phyloP scores from a whole-genome alignment of 2,888 invertebrate species.

The Phengaris arion region DNA sequence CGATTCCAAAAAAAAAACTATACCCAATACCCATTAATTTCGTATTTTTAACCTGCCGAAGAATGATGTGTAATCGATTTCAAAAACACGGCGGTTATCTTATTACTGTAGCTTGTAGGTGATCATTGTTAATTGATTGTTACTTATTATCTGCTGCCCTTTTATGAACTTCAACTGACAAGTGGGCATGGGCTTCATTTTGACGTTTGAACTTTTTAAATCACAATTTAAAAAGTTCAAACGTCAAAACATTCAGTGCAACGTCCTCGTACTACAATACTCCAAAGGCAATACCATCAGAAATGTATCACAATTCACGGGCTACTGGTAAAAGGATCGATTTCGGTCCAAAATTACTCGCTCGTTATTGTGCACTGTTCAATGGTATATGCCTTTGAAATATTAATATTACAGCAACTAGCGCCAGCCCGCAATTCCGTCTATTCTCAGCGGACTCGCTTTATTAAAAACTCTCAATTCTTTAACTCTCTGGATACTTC shows the following conservation, averaged over 20 bases:
- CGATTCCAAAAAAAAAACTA: too few species aligned
- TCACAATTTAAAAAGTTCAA: not conserved
- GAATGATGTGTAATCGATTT: too few species aligned
- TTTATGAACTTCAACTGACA: too few species aligned
- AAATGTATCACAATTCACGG: not conserved
- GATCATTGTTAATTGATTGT: too few species aligned
- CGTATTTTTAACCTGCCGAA: too few species aligned
- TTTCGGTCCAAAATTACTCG: constrained; percentile 9
- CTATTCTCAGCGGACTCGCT: constrained; percentile 7
- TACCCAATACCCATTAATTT: too few species aligned
- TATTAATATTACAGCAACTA: constrained; percentile 4
- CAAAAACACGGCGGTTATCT: too few species aligned
- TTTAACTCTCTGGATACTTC: constrained; percentile 20
- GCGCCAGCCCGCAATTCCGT: not conserved
- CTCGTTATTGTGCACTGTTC: constrained; percentile 1
- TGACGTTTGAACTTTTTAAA: too few species aligned
- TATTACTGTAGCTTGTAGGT: too few species aligned
- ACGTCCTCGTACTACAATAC: not conserved
- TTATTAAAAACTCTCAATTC: constrained; percentile 15
- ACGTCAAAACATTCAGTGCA: not conserved
- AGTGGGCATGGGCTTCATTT: too few species aligned
- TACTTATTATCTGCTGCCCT: too few species aligned
- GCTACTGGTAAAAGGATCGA: constrained; percentile 6
- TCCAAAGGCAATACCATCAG: not conserved
- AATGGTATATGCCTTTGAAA: constrained; percentile 7